phyloP scores from a whole-genome alignment of 1,140 invertebrate species.

The Acromyrmex echinatior region DNA sequence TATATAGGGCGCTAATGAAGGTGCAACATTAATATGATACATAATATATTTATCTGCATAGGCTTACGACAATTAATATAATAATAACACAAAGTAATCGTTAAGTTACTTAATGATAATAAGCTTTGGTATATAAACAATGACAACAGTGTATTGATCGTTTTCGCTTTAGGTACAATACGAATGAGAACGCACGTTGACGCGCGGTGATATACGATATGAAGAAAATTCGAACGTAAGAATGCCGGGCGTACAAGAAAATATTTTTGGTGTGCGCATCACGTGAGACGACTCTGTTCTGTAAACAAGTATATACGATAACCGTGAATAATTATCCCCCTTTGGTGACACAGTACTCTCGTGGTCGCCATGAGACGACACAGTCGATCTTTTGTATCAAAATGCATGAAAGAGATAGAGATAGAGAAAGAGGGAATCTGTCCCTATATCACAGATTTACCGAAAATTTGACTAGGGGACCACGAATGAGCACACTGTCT shows the following conservation, averaged over 20 bases:
- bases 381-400: conserved; percentile 78
- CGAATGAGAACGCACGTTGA: conserved; percentile 71
- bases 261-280: conserved; percentile 73
- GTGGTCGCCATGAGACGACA: conserved; percentile 63
- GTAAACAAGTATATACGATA: conserved; percentile 30
- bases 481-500: conserved; percentile 66
- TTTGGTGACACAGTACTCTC: conserved; percentile 48
- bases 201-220: conserved; percentile 58
- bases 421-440: conserved; percentile 69
- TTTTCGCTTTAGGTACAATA: conserved; percentile 69
- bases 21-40: conserved; percentile 78
- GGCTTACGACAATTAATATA: conserved; percentile 85
- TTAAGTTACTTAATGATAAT: conserved; percentile 80
- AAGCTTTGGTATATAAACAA: conserved; percentile 87
- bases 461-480: conserved; percentile 77
- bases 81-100: conserved; percentile 80
- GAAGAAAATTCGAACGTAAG: conserved; percentile 61
- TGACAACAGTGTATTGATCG: conserved; percentile 79
- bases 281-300: conserved; percentile 66
- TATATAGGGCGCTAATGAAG: conserved; percentile 10
- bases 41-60: conserved; percentile 85
- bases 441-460: conserved; percentile 86
- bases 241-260: conserved; percentile 67
- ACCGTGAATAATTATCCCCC: conserved; percentile 57
- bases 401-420: conserved; percentile 74